Evolutionary conservation across 2,797 vertebrate species (phyloP).

Genomic region (Galagoides demidoff): DNA sequence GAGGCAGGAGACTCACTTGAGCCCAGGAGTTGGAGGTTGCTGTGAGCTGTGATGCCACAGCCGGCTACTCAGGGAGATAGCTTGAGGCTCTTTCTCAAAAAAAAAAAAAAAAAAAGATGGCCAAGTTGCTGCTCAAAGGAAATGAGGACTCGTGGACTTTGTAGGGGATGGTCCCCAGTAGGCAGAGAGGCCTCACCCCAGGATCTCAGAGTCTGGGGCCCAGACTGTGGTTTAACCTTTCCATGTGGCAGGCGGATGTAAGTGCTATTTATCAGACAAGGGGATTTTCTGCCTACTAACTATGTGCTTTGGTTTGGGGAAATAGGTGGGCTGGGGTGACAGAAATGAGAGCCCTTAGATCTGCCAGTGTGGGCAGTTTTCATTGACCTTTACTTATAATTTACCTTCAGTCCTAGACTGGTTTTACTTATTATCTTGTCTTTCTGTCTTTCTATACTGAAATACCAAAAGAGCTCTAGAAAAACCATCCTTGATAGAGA

Average conservation of each 20-base stretch:
- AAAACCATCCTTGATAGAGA: constrained; percentile 31
- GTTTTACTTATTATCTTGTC: constrained; percentile 40
- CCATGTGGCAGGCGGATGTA: constrained; percentile 40
- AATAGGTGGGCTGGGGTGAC: constrained; percentile 60
- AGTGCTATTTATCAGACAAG: constrained; percentile 78
- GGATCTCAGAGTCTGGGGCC: constrained; percentile 67
- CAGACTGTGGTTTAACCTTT: constrained; percentile 83
- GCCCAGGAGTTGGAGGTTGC: too few relatives aligned
- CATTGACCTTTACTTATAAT: constrained; percentile 42
- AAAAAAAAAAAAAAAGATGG: background rate
- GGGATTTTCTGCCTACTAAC: constrained; percentile 88
- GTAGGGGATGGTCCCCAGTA: constrained; percentile 34
- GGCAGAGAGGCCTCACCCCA: constrained; percentile 63
- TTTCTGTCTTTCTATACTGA: constrained; percentile 37
- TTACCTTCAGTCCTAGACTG: constrained; percentile 3
- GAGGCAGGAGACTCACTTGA: too few relatives aligned
- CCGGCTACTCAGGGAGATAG: too few relatives aligned
- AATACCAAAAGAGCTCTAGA: constrained; percentile 9
- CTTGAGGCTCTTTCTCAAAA: too few relatives aligned
- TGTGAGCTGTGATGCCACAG: too few relatives aligned
- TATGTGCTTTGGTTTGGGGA: constrained; percentile 67
- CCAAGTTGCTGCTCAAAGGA: constrained; percentile 18
- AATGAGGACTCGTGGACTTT: background rate
- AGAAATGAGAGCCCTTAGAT: constrained; percentile 63
- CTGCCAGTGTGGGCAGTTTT: constrained; percentile 11